Evolutionary conservation across 1,140 invertebrate species (phyloP).

Genomic region (Drosophila kurseongensis): DNA sequence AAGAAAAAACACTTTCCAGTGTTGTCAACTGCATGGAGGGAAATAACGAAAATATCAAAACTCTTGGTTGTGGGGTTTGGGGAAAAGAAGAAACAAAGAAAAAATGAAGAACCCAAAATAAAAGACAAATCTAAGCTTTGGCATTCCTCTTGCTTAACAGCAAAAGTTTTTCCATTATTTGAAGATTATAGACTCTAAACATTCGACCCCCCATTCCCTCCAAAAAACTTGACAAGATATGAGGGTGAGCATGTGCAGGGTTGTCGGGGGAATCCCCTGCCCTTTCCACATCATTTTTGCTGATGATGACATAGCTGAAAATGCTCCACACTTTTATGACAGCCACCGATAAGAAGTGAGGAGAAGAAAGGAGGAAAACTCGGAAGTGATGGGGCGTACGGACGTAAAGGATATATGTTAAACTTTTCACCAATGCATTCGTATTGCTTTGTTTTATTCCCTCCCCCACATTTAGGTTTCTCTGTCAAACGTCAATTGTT

Average conservation of each 20-base stretch:
- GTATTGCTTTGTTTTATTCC: constrained; percentile 54
- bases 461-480: constrained; percentile 25
- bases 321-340: constrained; percentile 81
- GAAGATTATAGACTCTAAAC: constrained; percentile 84
- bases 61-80: constrained; percentile 12
- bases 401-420: constrained; percentile 55
- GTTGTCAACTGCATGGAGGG: constrained; percentile 68
- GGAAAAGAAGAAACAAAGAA: constrained; percentile 22
- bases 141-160: constrained; percentile 82
- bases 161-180: constrained; percentile 84
- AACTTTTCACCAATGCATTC: constrained; percentile 73
- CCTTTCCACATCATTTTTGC: constrained; percentile 49
- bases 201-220: constrained; percentile 28
- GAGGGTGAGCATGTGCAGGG: constrained; percentile 31
- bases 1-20: constrained; percentile 50
- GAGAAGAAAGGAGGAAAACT: constrained; percentile 10
- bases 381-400: constrained; percentile 12
- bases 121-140: constrained; percentile 76
- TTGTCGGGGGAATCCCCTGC: not conserved
- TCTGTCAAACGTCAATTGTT: constrained; percentile 60
- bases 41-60: constrained; percentile 39
- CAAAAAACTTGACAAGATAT: constrained; percentile 62
- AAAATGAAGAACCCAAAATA: constrained; percentile 36
- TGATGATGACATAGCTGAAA: constrained; percentile 72
- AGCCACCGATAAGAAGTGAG: constrained; percentile 65